Evolutionary conservation across 1,140 invertebrate genomes (phyloP), one percentile per base, ranked within the genome.

Genomic region (Lepidurus apus): DNA sequence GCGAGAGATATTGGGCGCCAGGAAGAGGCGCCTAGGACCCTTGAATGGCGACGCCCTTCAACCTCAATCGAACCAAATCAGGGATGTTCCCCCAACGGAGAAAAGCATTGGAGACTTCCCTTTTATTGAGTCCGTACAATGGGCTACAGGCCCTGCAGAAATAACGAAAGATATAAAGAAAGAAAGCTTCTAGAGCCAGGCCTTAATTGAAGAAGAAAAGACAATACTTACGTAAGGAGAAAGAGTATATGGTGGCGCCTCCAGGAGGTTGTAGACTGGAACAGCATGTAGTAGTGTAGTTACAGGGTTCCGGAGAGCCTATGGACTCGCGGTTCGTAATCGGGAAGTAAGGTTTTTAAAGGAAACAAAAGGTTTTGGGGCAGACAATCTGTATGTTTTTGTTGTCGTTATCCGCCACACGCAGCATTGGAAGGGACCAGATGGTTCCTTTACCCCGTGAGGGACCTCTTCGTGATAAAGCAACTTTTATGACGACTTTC

Each of bases 311-410:
- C 34, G 3, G 34, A 34, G 34, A 34, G 34, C 34, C 34, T 34
- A 34, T 34, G 34, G 34, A 34, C 34, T 34, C 2, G 34, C 2
- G 34, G 34, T 34, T 34, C 3, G 34, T 34, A 65, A 65, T 65
- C 53, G 53, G 17, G 53, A 9, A 65, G 9, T 65, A 13, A 17
- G 53, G 13, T 65, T 65, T 65, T 65, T 65, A 65, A 17, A 65
- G 53, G 13, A 21, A 65, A 65, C 17, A n/a, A 65, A 65, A 65
- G 21, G 53, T 13, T 65, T 65, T 65, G 53, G 3, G 34, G 53
- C 53, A 65, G 53, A 65, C 53, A 65, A 65, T 65, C 53, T 65
- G 53, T 65, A 65, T 65, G 53, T 65, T 65, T 65, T 65, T 65
- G 53, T 65, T 65, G 53, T 65, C 53, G 53, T 65, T 65, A 65